These are phyloP conservation scores for Pipistrellus nathusii DNA, from an alignment of 2,797 vertebrate species.

Conservation along the genomic window DNA sequence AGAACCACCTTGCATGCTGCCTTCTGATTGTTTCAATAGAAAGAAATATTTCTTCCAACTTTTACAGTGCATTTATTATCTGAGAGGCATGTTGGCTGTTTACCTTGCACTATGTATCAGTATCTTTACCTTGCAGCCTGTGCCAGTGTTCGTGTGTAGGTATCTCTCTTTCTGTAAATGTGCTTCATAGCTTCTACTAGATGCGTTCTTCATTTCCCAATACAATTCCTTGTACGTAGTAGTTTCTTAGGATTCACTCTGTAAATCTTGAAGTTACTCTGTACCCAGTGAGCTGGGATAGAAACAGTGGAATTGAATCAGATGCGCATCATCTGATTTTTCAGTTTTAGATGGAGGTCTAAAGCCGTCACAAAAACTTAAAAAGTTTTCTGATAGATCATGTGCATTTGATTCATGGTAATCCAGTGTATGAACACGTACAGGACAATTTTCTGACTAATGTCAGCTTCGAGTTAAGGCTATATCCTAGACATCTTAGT, in stretches of 20 bases:
- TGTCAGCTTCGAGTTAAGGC: constrained; percentile 21
- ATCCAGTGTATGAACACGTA: neutral
- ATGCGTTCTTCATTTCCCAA: constrained; percentile 12
- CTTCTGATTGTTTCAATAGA: neutral
- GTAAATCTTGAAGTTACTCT: constrained; percentile 4
- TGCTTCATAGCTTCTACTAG: neutral
- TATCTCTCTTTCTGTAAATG: neutral
- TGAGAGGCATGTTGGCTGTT: constrained; percentile 31
- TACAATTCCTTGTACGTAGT: neutral
- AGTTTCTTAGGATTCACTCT: neutral
- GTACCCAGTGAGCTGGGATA: neutral
- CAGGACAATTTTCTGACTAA: constrained; percentile 31
- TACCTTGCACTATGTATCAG: neutral
- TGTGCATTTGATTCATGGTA: neutral
- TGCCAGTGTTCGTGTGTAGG: neutral
- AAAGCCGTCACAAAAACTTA: neutral
- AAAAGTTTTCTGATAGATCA: constrained; percentile 5
- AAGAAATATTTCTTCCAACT: neutral
- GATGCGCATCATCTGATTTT: neutral
- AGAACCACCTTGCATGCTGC: neutral
- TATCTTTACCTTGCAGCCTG: neutral
- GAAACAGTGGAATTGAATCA: neutral
- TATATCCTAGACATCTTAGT: neutral
- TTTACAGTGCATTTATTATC: neutral
- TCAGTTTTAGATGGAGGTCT: neutral